Evolutionary conservation across 2,888 invertebrate species (phyloP).

Genomic region (Branchinecta sandiegonensis): DNA sequence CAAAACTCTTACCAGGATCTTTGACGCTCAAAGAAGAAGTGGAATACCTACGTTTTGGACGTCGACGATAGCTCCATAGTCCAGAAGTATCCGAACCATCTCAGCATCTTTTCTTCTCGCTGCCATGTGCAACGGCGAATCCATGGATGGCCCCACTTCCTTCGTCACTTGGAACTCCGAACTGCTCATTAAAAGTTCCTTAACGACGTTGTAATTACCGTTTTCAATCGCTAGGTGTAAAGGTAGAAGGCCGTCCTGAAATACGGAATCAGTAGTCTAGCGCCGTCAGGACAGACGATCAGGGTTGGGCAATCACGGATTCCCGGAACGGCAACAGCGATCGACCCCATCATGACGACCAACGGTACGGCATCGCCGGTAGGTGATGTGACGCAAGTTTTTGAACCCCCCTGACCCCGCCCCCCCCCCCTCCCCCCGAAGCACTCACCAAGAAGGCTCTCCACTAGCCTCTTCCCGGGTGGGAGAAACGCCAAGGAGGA

Average conservation of each 20-base stretch:
- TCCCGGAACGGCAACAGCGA: no score
- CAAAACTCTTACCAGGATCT: no score
- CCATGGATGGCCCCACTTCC: constrained; percentile 51
- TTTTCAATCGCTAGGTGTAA: constrained; percentile 23
- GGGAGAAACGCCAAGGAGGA: no score
- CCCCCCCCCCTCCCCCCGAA: no score
- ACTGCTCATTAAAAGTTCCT: constrained; percentile 21
- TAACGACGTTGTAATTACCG: constrained; percentile 22
- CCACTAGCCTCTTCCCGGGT: no score
- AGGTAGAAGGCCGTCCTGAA: constrained; percentile 22
- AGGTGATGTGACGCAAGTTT: no score
- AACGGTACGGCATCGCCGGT: no score
- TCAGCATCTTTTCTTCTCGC: constrained; percentile 83
- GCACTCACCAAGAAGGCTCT: no score
- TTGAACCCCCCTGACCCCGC: no score
- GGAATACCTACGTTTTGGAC: constrained; percentile 55
- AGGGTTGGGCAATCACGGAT: no score
- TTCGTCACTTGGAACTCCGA: constrained; percentile 47
- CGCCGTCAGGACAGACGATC: no score
- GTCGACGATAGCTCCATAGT: constrained; percentile 82
- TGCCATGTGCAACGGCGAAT: constrained; percentile 87
- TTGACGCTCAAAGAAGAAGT: background rate
- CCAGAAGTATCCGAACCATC: constrained; percentile 78
- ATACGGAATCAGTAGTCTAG: background rate
- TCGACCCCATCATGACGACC: no score